Percentiles rank a stretch among this genome's conserved stretches.
Conservation (phyloP, 2,113 vertebrate genomes). For the Polyodon spathula region DNA sequence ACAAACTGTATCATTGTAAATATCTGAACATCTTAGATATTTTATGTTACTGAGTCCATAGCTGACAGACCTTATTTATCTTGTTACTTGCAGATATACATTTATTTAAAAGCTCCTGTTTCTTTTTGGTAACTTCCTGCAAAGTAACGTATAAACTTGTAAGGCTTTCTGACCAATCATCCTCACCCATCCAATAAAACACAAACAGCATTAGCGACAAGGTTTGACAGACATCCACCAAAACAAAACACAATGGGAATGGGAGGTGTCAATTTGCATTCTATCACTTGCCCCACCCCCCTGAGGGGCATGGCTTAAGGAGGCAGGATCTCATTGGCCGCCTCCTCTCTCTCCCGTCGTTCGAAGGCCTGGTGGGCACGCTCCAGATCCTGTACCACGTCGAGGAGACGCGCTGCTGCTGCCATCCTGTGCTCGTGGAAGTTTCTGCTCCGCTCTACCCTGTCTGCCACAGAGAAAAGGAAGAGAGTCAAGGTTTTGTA, state of each 20-base stretch:
- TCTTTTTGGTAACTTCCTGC: too few relatives aligned
- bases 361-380: slow-evolving; percentile 61
- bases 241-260: background rate
- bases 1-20: too few relatives aligned
- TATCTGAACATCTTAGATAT: too few relatives aligned
- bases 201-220: too few relatives aligned
- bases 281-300: background rate
- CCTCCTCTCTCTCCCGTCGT: slow-evolving; percentile 45
- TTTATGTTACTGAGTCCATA: too few relatives aligned
- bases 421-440: slow-evolving; percentile 29
- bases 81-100: too few relatives aligned
- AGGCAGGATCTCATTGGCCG: slow-evolving; percentile 30
- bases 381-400: slow-evolving; percentile 64
- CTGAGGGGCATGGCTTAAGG: slow-evolving; percentile 28
- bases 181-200: too few relatives aligned
- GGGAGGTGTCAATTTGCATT: too few relatives aligned
- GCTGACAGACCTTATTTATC: too few relatives aligned
- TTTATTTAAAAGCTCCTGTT: too few relatives aligned
- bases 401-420: slow-evolving; percentile 47
- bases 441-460: slow-evolving; percentile 26
- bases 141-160: too few relatives aligned
- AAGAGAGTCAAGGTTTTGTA: background rate
- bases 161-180: too few relatives aligned
- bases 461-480: slow-evolving; percentile 24
- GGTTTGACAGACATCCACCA: background rate